Evolutionary conservation across 2,888 invertebrate species (phyloP).

Genomic region (Coleophora deauratella): DNA sequence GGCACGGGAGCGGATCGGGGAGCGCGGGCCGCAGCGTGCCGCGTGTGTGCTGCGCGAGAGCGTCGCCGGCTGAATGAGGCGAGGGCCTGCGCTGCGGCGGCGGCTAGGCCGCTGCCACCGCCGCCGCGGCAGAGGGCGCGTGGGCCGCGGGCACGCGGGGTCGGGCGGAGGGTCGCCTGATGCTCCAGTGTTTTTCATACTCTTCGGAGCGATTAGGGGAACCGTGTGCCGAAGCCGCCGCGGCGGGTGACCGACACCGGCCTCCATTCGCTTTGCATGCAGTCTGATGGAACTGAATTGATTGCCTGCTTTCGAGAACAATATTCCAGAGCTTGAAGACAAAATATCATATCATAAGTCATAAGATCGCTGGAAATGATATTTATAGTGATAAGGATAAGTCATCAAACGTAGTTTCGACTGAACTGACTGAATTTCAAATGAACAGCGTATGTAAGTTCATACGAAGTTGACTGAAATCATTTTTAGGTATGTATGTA

Average conservation of each 20-base stretch:
- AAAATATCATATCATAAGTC: no score
- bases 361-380: no score
- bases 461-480: no score
- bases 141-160: slow-evolving; percentile 31
- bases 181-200: slow-evolving; percentile 43
- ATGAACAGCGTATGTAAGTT: no score
- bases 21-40: slow-evolving; percentile 28
- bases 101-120: slow-evolving; percentile 26
- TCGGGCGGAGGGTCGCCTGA: slow-evolving; percentile 41
- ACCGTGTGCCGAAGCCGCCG: not conserved
- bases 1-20: slow-evolving; percentile 27
- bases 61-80: slow-evolving; percentile 66
- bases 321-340: no score
- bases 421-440: no score
- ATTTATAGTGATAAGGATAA: no score
- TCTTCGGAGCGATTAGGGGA: no score
- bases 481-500: no score
- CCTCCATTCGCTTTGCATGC: not conserved
- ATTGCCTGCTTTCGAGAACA: no score
- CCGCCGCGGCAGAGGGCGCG: slow-evolving; percentile 30
- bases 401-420: no score
- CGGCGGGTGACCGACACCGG: not conserved
- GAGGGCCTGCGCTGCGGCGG: slow-evolving; percentile 20
- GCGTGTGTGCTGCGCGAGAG: slow-evolving; percentile 66
- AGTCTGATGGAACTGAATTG: not conserved